Conservation (phyloP, 2,797 vertebrate genomes). For the Ptychobarbus kaznakovi region DNA sequence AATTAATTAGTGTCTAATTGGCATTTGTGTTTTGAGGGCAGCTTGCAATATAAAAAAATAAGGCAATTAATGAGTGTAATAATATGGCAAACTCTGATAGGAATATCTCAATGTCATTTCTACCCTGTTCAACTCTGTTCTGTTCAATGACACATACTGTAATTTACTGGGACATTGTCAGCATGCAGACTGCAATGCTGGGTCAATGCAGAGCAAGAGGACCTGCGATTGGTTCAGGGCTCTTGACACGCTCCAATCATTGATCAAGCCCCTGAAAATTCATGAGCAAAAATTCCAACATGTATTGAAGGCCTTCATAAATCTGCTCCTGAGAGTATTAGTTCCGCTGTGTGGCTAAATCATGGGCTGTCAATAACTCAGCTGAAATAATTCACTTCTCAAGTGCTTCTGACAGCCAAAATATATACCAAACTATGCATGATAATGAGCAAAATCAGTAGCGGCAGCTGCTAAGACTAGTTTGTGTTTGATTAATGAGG, state of each 20-base stretch:
- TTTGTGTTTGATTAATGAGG: conserved; percentile 52
- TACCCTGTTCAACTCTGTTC: neutral
- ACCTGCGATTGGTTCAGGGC: neutral
- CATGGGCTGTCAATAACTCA: conserved; percentile 49
- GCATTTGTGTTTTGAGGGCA: neutral
- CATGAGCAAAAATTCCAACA: conserved; percentile 29
- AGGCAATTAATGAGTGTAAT: neutral
- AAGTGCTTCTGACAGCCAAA: conserved; percentile 42
- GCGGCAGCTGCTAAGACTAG: conserved; percentile 26
- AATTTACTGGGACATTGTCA: conserved; percentile 30
- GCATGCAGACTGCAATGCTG: conserved; percentile 5
- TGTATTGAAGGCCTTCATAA: conserved; percentile 46
- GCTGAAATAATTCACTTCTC: conserved; percentile 52
- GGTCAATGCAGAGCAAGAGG: conserved; percentile 25
- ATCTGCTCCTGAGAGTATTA: conserved; percentile 49
- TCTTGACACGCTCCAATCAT: conserved; percentile 34
- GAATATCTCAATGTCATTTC: neutral
- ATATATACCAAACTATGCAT: conserved; percentile 33
- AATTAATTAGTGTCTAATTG: neutral
- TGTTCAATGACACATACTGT: neutral
- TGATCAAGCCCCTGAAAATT: conserved; percentile 43
- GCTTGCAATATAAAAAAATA: neutral
- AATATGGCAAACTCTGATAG: neutral
- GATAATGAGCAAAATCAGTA: conserved; percentile 41
- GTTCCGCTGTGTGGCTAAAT: conserved; percentile 42